Conservation (phyloP, 2,797 vertebrate genomes). For the Gorsachius magnificus region DNA sequence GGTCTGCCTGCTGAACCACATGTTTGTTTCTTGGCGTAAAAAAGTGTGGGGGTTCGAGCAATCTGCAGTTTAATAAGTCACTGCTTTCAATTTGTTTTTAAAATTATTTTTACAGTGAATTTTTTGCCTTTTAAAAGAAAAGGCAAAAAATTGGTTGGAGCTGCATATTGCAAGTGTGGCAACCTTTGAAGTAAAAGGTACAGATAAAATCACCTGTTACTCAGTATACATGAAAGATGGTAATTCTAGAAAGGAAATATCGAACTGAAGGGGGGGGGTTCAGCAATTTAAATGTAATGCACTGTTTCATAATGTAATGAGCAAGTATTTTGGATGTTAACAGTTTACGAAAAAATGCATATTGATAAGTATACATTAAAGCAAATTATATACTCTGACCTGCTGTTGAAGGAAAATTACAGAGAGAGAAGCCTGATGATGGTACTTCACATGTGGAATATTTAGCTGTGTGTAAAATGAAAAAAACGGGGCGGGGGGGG, state of each 20-base stretch:
- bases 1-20: conserved; percentile 21
- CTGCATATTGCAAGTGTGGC: background rate
- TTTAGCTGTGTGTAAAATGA: background rate
- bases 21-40: conserved; percentile 31
- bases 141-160: background rate
- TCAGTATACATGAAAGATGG: background rate
- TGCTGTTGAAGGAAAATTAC: background rate
- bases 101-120: background rate
- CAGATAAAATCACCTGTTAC: background rate
- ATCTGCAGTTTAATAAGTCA: conserved; percentile 26
- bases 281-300: background rate
- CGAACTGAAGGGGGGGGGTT: background rate
- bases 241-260: background rate
- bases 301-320: background rate
- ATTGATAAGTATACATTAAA: background rate
- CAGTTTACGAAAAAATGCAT: background rate
- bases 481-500: rapidly evolving
- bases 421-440: background rate
- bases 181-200: background rate
- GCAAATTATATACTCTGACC: background rate
- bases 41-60: background rate
- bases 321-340: background rate
- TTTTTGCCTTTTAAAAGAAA: background rate
- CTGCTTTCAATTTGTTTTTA: background rate
- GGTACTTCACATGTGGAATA: background rate